These are phyloP conservation scores for Timema cristinae DNA, from an alignment of 2,888 invertebrate species.

Conservation along the genomic window DNA sequence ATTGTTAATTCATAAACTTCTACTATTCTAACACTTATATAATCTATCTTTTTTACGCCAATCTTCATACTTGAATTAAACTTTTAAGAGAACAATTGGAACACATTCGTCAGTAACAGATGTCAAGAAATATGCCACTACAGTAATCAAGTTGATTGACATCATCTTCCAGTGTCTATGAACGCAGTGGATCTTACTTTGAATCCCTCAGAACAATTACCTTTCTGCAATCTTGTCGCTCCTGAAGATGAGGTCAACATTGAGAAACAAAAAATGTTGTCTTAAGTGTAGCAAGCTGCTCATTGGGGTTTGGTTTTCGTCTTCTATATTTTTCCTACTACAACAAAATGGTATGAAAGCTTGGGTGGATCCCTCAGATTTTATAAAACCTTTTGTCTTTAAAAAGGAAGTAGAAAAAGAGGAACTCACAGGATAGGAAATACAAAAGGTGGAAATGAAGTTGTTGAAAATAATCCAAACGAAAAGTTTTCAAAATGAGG, in stretches of 20 bases:
- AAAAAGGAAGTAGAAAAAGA: neutral
- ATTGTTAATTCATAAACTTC: too few species aligned
- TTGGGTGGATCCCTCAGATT: neutral
- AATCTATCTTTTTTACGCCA: too few species aligned
- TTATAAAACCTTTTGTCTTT: neutral
- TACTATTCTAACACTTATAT: too few species aligned
- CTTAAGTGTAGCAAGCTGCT: neutral
- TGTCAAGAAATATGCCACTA: neutral
- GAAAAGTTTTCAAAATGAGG: neutral
- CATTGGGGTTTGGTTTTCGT: neutral
- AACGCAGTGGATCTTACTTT: neutral
- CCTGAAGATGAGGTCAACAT: neutral
- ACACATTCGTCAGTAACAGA: neutral
- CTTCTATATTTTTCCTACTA: neutral
- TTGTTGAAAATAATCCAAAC: neutral
- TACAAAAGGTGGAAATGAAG: neutral
- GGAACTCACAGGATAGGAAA: neutral
- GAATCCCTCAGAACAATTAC: neutral
- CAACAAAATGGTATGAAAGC: neutral
- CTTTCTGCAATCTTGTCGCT: neutral
- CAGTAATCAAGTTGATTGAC: neutral
- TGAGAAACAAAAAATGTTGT: neutral
- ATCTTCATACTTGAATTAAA: too few species aligned
- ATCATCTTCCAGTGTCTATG: neutral
- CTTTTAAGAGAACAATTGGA: too few species aligned